Conservation (phyloP, 2,113 vertebrate species). For the Origma solitaria region DNA sequence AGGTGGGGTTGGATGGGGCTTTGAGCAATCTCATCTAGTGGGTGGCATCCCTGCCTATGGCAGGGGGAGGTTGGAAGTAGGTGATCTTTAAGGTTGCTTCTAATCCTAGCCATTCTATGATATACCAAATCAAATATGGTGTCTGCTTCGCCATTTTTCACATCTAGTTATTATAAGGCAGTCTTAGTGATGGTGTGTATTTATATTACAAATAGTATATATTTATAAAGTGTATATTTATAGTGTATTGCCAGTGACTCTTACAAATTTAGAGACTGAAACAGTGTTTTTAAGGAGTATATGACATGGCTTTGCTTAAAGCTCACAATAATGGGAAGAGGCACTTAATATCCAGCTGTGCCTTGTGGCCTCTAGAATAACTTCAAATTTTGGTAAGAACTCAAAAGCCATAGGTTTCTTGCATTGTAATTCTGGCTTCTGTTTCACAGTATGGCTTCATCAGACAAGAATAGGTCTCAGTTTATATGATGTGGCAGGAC, state of each 20-base stretch:
- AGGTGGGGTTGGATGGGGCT: not conserved
- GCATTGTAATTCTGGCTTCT: not conserved
- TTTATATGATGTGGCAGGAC: slow-evolving; percentile 96
- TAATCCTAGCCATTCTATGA: not conserved
- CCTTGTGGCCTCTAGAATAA: not conserved
- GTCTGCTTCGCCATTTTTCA: not conserved
- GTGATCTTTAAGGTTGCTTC: not conserved
- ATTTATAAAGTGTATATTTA: not conserved
- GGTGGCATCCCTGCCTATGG: not conserved
- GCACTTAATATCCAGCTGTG: not conserved
- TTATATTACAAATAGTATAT: not conserved
- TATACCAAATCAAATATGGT: not conserved
- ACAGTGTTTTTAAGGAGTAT: not conserved
- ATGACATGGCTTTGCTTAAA: not conserved
- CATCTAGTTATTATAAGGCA: not conserved
- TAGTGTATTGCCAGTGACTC: not conserved
- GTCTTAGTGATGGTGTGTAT: fast-evolving
- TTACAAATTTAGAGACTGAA: not conserved
- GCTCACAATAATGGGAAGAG: not conserved
- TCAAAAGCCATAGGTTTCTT: not conserved
- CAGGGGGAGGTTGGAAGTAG: not conserved
- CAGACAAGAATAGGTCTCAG: slow-evolving; percentile 97
- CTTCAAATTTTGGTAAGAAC: not conserved
- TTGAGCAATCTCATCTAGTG: not conserved
- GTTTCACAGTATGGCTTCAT: slow-evolving; percentile 88